Evolutionary conservation across 30 jellyfish, hydroid and myxozoan species (phyloP).

Genomic region (Calvadosia cruxmelitensis): DNA sequence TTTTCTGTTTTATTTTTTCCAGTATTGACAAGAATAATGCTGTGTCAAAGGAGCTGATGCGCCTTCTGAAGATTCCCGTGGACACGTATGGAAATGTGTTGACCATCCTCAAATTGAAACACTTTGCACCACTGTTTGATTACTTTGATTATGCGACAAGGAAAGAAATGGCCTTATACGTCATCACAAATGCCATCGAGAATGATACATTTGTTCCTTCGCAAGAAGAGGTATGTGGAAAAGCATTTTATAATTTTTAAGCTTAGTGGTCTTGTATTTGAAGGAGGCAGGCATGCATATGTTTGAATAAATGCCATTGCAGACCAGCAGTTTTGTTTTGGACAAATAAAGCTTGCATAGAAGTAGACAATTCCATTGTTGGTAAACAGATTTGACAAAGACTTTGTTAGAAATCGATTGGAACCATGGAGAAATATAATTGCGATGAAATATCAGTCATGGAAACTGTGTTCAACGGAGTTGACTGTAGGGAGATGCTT

Average conservation of each 20-base stretch:
- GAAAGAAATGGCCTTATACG: slow-evolving; percentile 95
- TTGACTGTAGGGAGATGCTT: no score
- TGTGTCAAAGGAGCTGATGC: slow-evolving; percentile 91
- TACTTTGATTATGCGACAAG: slow-evolving; percentile 90
- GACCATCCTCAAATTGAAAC: slow-evolving; percentile 80
- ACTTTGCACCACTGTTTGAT: slow-evolving; percentile 90
- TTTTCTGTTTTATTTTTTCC: no score
- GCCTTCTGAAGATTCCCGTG: slow-evolving; percentile 84
- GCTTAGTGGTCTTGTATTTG: no score
- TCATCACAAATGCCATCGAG: slow-evolving; percentile 87
- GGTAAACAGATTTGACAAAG: no score
- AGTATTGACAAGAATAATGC: slow-evolving; percentile 98
- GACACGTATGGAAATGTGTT: slow-evolving; percentile 86
- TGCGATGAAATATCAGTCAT: no score
- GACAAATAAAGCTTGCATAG: background rate
- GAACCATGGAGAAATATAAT: no score
- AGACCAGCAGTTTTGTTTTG: background rate
- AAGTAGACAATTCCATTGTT: background rate
- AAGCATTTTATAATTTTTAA: background rate
- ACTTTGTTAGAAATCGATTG: no score
- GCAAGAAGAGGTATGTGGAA: slow-evolving; percentile 55
- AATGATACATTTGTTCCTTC: slow-evolving; percentile 79
- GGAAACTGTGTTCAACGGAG: no score
- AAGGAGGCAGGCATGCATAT: no score
- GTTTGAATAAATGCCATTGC: no score